A percentile compares a stretch with the other conserved stretches of the same genome.
Evolutionary conservation across 2,797 vertebrate species (phyloP).

Genomic region (Podarcis lilfordi): DNA sequence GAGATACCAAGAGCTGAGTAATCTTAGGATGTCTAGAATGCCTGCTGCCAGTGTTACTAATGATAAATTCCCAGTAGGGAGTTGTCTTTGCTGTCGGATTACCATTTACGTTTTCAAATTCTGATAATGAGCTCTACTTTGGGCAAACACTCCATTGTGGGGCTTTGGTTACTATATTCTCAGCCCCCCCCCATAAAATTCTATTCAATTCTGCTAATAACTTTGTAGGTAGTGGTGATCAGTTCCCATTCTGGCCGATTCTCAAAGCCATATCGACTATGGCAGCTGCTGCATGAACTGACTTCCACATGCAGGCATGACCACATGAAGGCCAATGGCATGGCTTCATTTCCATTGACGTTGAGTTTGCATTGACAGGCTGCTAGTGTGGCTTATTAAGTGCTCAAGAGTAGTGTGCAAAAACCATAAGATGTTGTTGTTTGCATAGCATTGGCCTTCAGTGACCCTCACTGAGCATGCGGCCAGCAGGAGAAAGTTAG

Average conservation of each 20-base stretch:
- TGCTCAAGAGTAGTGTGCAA: not conserved
- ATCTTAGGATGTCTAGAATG: constrained; percentile 20
- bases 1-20: constrained; percentile 22
- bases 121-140: not conserved
- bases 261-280: not conserved
- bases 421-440: not conserved
- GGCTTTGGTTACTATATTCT: constrained; percentile 16
- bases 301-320: not conserved
- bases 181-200: not conserved
- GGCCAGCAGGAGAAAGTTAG: not conserved
- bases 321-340: not conserved
- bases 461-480: no score
- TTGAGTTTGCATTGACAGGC: not conserved
- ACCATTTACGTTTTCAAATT: constrained; percentile 1
- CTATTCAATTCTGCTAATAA: not conserved
- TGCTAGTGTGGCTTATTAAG: not conserved
- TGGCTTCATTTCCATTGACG: not conserved
- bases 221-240: not conserved
- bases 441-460: not conserved
- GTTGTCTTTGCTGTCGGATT: constrained; percentile 4
- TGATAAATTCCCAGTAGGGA: constrained; percentile 20
- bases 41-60: constrained; percentile 24
- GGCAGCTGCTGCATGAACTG: not conserved
- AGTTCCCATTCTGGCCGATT: not conserved
- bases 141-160: not conserved